phyloP scores from a whole-genome alignment of 2,797 vertebrate species.

The Xyrichtys novacula region DNA sequence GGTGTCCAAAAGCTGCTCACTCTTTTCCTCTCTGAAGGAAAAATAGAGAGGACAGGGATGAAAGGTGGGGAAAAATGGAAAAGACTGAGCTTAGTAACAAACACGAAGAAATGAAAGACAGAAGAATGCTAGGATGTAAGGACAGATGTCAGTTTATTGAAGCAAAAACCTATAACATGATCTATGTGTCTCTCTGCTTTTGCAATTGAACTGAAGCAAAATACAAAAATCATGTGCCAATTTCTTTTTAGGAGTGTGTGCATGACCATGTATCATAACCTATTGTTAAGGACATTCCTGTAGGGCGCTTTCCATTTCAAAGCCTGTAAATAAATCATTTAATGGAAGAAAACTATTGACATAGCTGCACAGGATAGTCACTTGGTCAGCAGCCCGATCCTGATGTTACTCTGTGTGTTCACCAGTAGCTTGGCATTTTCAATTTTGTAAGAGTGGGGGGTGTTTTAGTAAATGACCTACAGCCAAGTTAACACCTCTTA shows the following conservation, averaged over 20 bases:
- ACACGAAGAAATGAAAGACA: not conserved
- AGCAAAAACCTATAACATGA: not conserved
- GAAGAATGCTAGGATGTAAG: too few relatives aligned
- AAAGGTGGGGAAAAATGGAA: not conserved
- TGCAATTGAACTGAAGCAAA: not conserved
- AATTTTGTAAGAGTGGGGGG: not conserved
- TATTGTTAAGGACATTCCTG: slow-evolving; percentile 22
- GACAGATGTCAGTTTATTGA: not conserved
- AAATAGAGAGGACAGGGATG: not conserved
- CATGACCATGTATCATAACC: not conserved
- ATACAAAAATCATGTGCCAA: not conserved
- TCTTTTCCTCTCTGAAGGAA: slow-evolving; percentile 94
- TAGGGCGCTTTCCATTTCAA: slow-evolving; percentile 47
- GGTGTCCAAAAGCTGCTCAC: slow-evolving; percentile 95
- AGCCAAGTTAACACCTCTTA: not conserved
- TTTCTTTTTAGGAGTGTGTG: not conserved
- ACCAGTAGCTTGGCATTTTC: not conserved
- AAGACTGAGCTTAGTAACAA: not conserved
- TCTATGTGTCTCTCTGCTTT: not conserved
- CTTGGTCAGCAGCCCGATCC: not conserved
- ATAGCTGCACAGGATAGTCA: slow-evolving; percentile 1
- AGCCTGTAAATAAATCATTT: slow-evolving; percentile 35
- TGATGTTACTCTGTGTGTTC: not conserved
- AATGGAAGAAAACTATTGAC: slow-evolving; percentile 22
- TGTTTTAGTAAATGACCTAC: not conserved